phyloP scores from a whole-genome alignment of 1,140 invertebrate species.

The Ostrea edulis region DNA sequence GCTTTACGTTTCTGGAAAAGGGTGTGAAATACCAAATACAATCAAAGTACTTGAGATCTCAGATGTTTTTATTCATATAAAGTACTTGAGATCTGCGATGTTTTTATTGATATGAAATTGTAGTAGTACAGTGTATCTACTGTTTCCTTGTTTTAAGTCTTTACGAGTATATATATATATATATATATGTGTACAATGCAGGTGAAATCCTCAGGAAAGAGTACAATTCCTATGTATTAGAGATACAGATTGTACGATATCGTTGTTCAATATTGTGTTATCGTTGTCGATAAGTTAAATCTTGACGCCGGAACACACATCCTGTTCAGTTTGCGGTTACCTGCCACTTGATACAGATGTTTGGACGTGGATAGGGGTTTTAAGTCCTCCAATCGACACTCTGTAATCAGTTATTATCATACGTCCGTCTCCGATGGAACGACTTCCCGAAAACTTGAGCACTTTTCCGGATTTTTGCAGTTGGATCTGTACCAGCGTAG shows the following conservation, averaged over 20 bases:
- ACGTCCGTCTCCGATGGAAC: not conserved
- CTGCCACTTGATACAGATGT: not conserved
- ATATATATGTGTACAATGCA: not conserved
- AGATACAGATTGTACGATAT: not conserved
- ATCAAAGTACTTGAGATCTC: too few species aligned
- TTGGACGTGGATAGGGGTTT: not conserved
- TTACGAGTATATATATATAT: not conserved
- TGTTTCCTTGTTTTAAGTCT: not conserved
- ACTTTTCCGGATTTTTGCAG: not conserved
- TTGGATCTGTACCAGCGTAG: not conserved
- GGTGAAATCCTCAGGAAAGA: not conserved
- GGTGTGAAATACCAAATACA: too few species aligned
- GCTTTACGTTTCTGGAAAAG: too few species aligned
- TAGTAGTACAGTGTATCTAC: not conserved
- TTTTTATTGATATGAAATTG: not conserved
- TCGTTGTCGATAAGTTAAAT: not conserved
- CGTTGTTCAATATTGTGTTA: not conserved
- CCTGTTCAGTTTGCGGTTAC: not conserved
- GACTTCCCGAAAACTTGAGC: slow-evolving; percentile 15
- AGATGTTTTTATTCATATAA: not conserved
- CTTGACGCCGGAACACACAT: not conserved
- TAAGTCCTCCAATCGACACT: not conserved
- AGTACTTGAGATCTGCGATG: not conserved
- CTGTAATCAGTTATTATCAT: slow-evolving; percentile 6
- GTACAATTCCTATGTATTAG: not conserved